Evolutionary conservation across 2,888 invertebrate genomes (phyloP), one percentile per base, ranked within the genome.

Genomic region (Rhamnusium bicolor): DNA sequence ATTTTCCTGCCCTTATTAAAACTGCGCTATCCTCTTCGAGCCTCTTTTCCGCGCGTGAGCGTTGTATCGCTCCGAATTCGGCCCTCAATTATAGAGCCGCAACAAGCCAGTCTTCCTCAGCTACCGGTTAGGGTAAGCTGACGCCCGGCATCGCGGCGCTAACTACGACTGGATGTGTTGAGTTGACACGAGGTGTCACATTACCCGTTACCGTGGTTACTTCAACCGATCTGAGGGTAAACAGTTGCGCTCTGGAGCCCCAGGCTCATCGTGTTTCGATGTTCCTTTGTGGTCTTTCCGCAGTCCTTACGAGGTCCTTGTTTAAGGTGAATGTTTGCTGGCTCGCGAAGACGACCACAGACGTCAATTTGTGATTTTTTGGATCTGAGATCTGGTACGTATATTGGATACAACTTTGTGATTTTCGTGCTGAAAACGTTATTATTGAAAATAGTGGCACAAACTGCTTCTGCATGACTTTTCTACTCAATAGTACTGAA

Each of bases 191-290:
- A 74, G 61, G 73, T 75, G 73, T 73, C 75, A 71, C 71, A 65
- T 73, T 75, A 74, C 68, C 75, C 73, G 80, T 79, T 79, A 76
- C 79, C 81, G 76, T 81, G 77, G 81, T 77, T 76, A 81, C 79
- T 74, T 73, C 74, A 72, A 71, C 71, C 63, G 62, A 74, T 74
- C 72, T 61, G 54, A 66, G 72, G 69, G 71, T 77, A 77, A 77
- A 77, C 77, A 74, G 77, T 77, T 74, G 77, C 77, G 77, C 74
- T 69, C 72, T 74, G 65, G 54, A 53, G 72, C 72, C 47, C 58
- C 40, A 66, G 69, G 70, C 75, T 58, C 71, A 63, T 51, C 68
- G 63, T 46, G 72, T 69, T 69, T 40, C 72, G 73, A 73, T 67
- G 75, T 69, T 68, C 71, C 75, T 66, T 69, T 72, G 67, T 67